Evolutionary conservation across 1,140 invertebrate species (phyloP).

Genomic region (Gonioctena quinquepunctata): DNA sequence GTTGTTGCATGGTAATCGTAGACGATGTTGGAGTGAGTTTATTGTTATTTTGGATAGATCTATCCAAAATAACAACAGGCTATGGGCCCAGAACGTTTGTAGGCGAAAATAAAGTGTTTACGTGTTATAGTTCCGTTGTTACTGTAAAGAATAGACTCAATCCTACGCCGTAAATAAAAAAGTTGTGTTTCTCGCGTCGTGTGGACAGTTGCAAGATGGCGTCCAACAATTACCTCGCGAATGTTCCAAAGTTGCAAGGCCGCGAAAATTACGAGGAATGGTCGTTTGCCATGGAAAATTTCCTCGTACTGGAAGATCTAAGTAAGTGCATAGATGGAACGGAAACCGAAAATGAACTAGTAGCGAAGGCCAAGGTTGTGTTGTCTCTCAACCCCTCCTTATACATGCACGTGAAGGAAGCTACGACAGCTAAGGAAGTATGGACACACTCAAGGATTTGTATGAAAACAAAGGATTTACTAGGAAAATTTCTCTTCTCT

Average conservation of each 20-base stretch:
- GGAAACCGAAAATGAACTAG: background rate
- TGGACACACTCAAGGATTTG: conserved; percentile 22
- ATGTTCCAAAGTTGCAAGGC: conserved; percentile 38
- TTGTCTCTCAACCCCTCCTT: conserved; percentile 25
- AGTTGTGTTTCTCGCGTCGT: too few relatives aligned
- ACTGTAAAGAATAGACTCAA: too few relatives aligned
- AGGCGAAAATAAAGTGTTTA: too few relatives aligned
- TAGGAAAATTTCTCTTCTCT: conserved; percentile 22
- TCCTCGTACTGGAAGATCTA: conserved; percentile 34
- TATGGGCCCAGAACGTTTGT: too few relatives aligned
- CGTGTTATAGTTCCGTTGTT: too few relatives aligned
- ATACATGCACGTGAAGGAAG: conserved; percentile 30
- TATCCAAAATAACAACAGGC: too few relatives aligned
- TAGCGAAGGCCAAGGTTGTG: conserved; percentile 24
- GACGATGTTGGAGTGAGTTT: too few relatives aligned
- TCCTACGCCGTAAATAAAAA: too few relatives aligned
- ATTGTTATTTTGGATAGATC: too few relatives aligned
- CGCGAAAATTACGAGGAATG: conserved; percentile 43
- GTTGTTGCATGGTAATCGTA: too few relatives aligned
- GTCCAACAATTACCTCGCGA: too few relatives aligned
- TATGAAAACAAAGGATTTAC: background rate
- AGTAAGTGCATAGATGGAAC: conserved; percentile 9
- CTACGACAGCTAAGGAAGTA: conserved; percentile 18
- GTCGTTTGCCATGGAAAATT: conserved; percentile 39
- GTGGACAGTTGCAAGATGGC: too few relatives aligned